phyloP scores from a whole-genome alignment of 2,888 invertebrate genomes.

The Julus scanicus region DNA sequence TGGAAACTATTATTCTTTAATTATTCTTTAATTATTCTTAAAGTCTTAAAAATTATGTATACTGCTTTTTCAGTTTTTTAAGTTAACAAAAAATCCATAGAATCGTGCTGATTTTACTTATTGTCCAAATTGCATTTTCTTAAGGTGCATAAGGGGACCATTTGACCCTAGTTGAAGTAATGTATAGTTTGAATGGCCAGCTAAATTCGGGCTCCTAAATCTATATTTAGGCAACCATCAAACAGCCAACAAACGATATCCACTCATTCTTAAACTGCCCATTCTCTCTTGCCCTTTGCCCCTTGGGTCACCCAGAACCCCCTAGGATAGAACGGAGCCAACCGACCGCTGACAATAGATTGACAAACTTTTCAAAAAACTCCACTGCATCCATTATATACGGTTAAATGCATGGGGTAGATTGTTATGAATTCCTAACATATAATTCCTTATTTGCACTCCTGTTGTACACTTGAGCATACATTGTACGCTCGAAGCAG shows the following conservation, averaged over 20 bases:
- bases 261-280: not conserved
- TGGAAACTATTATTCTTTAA: no score
- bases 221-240: not conserved
- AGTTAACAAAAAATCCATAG: no score
- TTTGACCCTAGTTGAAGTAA: not conserved
- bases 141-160: not conserved
- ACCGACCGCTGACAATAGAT: not conserved
- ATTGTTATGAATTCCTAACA: not conserved
- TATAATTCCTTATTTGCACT: not conserved
- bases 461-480: not conserved
- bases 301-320: not conserved
- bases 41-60: no score
- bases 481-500: no score
- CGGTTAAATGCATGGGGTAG: not conserved
- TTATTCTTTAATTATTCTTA: no score
- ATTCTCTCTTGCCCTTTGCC: not conserved
- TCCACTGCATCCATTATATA: not conserved
- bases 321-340: not conserved
- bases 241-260: not conserved
- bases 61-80: no score
- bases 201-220: not conserved
- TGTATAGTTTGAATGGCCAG: not conserved
- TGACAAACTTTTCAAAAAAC: not conserved
- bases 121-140: not conserved
- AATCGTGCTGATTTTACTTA: not conserved